These are phyloP conservation scores for Stenodema calcarata DNA, from an alignment of 2,888 invertebrate genomes.

Conservation along the genomic window DNA sequence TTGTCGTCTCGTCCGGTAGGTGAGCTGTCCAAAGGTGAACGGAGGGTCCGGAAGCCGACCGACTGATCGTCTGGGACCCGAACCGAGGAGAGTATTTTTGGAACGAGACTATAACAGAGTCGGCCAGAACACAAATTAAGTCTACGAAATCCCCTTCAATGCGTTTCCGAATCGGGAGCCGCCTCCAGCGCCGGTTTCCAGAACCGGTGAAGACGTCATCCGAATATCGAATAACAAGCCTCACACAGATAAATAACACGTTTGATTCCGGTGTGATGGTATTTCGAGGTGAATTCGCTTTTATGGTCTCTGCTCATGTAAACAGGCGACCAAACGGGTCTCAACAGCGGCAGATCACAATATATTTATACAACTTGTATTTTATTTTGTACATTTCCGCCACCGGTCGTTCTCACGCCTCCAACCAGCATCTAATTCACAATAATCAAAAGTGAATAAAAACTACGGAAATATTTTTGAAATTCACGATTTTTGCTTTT, in stretches of 20 bases:
- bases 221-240: neutral
- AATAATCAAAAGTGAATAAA: too few relatives aligned
- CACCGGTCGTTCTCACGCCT: too few relatives aligned
- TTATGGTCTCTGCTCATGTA: neutral
- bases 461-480: too few relatives aligned
- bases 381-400: too few relatives aligned
- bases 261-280: neutral
- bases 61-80: neutral
- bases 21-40: neutral
- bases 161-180: neutral
- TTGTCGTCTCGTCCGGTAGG: too few relatives aligned
- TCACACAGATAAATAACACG: neutral
- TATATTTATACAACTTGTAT: too few relatives aligned
- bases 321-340: neutral
- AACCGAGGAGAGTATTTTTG: neutral
- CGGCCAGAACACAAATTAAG: slow-evolving; percentile 12
- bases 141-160: neutral
- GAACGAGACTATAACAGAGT: neutral
- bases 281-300: neutral
- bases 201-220: neutral
- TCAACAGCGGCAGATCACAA: too few relatives aligned
- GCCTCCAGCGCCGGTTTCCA: neutral
- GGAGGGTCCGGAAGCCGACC: neutral
- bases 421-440: too few relatives aligned
- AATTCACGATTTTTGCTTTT: too few relatives aligned